These are phyloP conservation scores for Polypedilum vanderplanki DNA, from an alignment of 1,140 invertebrate species.

Conservation along the genomic window DNA sequence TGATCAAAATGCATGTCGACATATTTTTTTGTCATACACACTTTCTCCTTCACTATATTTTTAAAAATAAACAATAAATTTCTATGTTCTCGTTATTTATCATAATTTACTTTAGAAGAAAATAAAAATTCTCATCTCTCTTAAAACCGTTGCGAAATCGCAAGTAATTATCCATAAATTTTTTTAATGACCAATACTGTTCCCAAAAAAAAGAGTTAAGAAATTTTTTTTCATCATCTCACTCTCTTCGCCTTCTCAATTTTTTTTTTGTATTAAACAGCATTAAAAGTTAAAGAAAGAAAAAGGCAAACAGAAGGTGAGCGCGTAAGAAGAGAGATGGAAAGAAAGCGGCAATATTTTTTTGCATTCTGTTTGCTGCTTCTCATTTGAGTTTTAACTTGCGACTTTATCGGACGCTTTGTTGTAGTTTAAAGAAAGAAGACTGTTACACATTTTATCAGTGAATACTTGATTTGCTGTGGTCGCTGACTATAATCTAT, in stretches of 20 bases:
- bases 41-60: no score
- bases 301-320: conserved; percentile 5
- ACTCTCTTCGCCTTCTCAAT: neutral
- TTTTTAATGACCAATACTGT: neutral
- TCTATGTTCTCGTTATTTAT: no score
- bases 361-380: conserved; percentile 9
- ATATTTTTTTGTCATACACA: no score
- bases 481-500: no score
- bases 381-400: neutral
- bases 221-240: neutral
- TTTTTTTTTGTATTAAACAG: no score
- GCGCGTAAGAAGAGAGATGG: neutral
- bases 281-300: neutral
- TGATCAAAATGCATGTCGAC: no score
- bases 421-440: no score
- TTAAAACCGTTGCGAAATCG: neutral
- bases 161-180: conserved; percentile 14
- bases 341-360: neutral
- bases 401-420: neutral
- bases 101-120: no score
- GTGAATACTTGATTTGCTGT: no score
- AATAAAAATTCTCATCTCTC: neutral
- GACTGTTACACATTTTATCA: no score
- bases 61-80: no score
- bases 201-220: neutral